Percentiles rank a stretch among this genome's conserved stretches.
phyloP scores from a whole-genome alignment of 2,113 vertebrate species.

The Vimba vimba region DNA sequence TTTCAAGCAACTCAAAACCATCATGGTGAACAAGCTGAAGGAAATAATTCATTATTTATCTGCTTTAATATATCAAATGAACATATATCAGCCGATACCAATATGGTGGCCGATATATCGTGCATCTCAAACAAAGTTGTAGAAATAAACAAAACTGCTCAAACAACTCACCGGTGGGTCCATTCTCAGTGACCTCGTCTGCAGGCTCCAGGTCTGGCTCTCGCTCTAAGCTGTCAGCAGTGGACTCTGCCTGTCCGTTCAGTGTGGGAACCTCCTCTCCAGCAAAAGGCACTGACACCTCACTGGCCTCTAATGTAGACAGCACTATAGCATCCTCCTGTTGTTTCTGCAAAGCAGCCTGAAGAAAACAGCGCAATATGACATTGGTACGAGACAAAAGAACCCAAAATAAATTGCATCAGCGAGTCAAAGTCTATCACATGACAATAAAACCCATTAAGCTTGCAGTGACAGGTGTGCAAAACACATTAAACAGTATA shows the following conservation, averaged over 20 bases:
- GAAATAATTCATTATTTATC: too few relatives aligned
- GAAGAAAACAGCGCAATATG: neutral
- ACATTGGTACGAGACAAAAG: neutral
- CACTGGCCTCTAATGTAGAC: conserved; percentile 75
- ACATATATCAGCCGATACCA: too few relatives aligned
- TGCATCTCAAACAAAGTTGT: neutral
- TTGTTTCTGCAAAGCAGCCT: conserved; percentile 95
- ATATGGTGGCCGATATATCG: too few relatives aligned
- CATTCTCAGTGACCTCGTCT: conserved; percentile 92
- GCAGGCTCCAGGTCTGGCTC: conserved; percentile 85
- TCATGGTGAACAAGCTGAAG: too few relatives aligned
- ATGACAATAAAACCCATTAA: neutral
- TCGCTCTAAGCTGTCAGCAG: conserved; percentile 82
- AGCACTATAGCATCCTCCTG: conserved; percentile 78
- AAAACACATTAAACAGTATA: neutral
- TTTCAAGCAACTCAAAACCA: too few relatives aligned
- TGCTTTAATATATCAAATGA: too few relatives aligned
- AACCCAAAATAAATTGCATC: neutral
- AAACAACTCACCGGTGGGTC: conserved; percentile 79
- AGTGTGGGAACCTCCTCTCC: conserved; percentile 81
- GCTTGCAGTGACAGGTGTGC: neutral
- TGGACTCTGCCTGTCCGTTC: conserved; percentile 87
- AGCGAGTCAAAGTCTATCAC: neutral
- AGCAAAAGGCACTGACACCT: conserved; percentile 62
- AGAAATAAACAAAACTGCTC: too few relatives aligned